Percentiles rank a stretch among this genome's conserved stretches.
phyloP scores from a whole-genome alignment of 2,888 invertebrate genomes.

The Caenorhabditis macrosperma region DNA sequence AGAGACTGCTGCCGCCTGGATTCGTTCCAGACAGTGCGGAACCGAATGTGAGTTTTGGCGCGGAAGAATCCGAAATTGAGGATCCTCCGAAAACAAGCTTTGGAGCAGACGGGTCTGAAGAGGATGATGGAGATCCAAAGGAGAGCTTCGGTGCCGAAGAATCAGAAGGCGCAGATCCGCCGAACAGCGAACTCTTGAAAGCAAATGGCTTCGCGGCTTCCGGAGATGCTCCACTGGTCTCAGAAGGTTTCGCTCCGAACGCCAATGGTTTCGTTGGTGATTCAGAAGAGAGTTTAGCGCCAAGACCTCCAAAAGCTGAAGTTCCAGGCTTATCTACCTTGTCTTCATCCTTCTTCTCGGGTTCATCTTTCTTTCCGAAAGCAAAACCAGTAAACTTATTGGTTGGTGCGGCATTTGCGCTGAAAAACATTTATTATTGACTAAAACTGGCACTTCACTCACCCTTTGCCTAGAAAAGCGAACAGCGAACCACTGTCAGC shows the following conservation, averaged over 20 bases:
- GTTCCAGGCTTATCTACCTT: background rate
- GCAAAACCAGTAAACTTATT: slow-evolving; percentile 56
- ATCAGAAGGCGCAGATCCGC: background rate
- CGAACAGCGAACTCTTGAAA: slow-evolving; percentile 9
- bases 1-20: slow-evolving; percentile 6
- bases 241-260: slow-evolving; percentile 9
- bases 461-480: slow-evolving; percentile 50
- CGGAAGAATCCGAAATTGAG: background rate
- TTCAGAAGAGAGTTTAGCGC: background rate
- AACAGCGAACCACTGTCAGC: slow-evolving; percentile 34
- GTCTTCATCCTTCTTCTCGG: slow-evolving; percentile 1
- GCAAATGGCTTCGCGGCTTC: slow-evolving; percentile 3
- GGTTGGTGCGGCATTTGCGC: slow-evolving; percentile 8
- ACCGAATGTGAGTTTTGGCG: slow-evolving; percentile 4
- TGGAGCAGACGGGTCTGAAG: slow-evolving; percentile 1
- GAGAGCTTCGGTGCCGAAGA: background rate
- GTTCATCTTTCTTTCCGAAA: slow-evolving; percentile 44
- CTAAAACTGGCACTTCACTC: background rate
- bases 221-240: background rate
- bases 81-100: background rate
- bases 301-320: too few relatives aligned
- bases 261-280: background rate
- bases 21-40: background rate
- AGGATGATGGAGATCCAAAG: background rate
- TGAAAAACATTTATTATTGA: background rate